Base-by-base conservation (phyloP, 64 coral and sea anemone genomes). In the Pocillopora verrucosa region DNA sequence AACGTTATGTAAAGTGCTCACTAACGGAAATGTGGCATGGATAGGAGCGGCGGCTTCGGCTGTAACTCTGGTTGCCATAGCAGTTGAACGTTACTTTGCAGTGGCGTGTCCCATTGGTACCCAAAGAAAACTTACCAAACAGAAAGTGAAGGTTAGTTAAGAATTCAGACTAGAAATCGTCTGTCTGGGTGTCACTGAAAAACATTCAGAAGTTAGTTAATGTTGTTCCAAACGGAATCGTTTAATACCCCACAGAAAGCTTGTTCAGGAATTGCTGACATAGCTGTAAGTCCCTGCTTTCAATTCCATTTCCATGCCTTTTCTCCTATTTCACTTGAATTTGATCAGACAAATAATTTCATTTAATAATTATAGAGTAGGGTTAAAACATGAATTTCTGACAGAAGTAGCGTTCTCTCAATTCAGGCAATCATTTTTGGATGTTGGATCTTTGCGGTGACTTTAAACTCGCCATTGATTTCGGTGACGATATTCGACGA, bases 371-470 rank as follows among this genome's bases (percentile, higher is more conserved):
- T 3, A 51, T 0, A 51, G 7, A 51, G 41, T 45, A 6, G 2
- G 41, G 41, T 45, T 45, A 45, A 45, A 45, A 3, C 6, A 45
- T 45, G 6, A 3, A 45, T 45, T 45, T 45, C 6, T 6, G 2
- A n/a, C n/a, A n/a, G 41, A 45, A 45, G 41, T 70, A 24, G 22
- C n/a, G 22, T 70, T 24, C 4, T 20, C 4, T 24, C 10, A 70
- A 51, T 51, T 19, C 34, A 77, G 59, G 6, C 77, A 16, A 41
- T 88, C 60, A 77, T n/a, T 15, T 10, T 35, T 64, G 19, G 74
- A 13, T 60, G 51, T 63, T 75, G 72, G 68, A 61, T 75, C 22
- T 77, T 77, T 88, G 87, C 20, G 45, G 14, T 76, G 74, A 24
- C 60, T 78, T 14, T 77, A 64, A 34, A 20, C 13, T 22, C 59